Evolutionary conservation across 2,113 vertebrate species (phyloP).

Genomic region (Hippocampus abdominalis): DNA sequence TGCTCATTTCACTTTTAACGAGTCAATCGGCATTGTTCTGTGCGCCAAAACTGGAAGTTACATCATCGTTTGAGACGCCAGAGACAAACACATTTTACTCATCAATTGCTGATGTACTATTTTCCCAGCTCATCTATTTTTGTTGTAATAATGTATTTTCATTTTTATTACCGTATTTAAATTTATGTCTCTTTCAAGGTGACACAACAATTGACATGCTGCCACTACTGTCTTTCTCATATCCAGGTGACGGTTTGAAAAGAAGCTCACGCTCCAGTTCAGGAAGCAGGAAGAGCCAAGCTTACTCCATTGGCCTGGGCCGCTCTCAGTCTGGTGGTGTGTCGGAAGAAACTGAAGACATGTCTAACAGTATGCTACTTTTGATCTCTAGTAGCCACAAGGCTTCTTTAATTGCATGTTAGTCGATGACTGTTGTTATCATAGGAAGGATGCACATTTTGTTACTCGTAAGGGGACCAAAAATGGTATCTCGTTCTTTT

Average conservation of each 20-base stretch:
- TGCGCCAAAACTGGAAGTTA: too few relatives aligned
- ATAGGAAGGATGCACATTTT: background rate
- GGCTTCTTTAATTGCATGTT: background rate
- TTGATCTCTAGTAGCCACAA: background rate
- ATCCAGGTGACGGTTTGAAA: slow-evolving; percentile 68
- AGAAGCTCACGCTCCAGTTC: slow-evolving; percentile 69
- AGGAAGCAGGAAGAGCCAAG: slow-evolving; percentile 68
- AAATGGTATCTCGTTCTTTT: background rate
- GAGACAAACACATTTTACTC: too few relatives aligned
- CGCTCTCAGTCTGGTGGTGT: slow-evolving; percentile 70
- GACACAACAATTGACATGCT: too few relatives aligned
- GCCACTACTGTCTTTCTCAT: background rate
- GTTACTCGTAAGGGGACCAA: too few relatives aligned
- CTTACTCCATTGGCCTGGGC: slow-evolving; percentile 68
- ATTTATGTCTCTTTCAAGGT: too few relatives aligned
- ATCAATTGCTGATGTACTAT: too few relatives aligned
- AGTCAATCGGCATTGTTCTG: too few relatives aligned
- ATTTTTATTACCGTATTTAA: too few relatives aligned
- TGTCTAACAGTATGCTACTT: slow-evolving; percentile 67
- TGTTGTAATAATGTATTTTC: too few relatives aligned
- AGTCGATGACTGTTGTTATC: background rate
- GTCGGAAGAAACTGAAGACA: slow-evolving; percentile 68
- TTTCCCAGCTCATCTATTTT: too few relatives aligned
- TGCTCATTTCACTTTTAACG: too few relatives aligned
- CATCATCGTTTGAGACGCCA: too few relatives aligned